Evolutionary conservation across 1,140 invertebrate genomes (phyloP).

Genomic region (Oedothorax gibbosus): DNA sequence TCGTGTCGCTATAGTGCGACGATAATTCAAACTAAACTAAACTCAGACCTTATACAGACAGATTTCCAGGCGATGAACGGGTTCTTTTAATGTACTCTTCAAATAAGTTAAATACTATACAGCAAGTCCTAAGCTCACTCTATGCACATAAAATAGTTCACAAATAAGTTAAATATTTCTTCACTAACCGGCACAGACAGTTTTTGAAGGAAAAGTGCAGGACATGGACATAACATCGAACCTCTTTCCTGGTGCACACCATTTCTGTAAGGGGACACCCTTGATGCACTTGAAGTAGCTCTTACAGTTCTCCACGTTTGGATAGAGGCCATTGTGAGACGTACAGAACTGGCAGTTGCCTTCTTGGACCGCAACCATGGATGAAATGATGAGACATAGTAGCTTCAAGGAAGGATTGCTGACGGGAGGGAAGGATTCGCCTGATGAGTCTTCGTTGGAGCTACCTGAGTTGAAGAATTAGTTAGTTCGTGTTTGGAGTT

Average conservation of each 20-base stretch:
- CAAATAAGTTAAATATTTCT: too few species aligned
- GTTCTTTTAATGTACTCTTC: too few species aligned
- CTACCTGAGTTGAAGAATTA: background rate
- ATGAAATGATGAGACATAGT: conserved; percentile 29
- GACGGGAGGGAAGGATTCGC: background rate
- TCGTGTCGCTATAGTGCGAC: too few species aligned
- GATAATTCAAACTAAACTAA: too few species aligned
- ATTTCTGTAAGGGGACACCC: conserved; percentile 35
- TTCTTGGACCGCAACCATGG: conserved; percentile 42
- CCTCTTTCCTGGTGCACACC: conserved; percentile 40
- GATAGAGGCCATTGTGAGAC: conserved; percentile 21
- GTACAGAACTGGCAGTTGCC: conserved; percentile 41
- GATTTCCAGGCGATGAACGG: too few species aligned
- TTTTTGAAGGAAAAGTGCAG: conserved; percentile 44
- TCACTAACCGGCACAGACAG: conserved; percentile 46
- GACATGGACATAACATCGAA: conserved; percentile 56
- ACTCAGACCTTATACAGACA: too few species aligned
- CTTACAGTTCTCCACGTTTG: conserved; percentile 41
- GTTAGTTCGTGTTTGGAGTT: background rate
- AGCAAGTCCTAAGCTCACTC: too few species aligned
- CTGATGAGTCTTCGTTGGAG: background rate
- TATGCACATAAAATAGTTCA: background rate
- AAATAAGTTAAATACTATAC: background rate
- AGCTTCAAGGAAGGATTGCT: conserved; percentile 40
- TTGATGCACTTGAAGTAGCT: conserved; percentile 50